Conservation (phyloP, 2,113 vertebrate species). For the Psittacula cyanocephala region DNA sequence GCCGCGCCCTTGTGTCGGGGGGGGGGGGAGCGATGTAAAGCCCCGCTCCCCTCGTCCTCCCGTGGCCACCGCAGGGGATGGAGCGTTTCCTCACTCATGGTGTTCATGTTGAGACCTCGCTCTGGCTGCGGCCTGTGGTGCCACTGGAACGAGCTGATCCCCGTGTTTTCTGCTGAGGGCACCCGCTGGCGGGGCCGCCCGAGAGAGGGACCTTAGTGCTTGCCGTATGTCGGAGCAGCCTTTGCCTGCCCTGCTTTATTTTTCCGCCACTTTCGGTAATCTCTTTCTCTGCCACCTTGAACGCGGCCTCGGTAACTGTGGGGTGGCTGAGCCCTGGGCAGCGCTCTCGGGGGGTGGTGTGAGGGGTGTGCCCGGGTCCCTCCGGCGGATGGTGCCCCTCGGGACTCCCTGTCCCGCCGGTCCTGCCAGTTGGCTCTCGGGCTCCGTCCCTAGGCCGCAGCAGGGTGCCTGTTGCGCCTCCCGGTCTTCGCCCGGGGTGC, state of each 20-base stretch:
- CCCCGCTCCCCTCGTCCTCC: not conserved
- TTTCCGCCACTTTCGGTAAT: not conserved
- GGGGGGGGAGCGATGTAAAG: not conserved
- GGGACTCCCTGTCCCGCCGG: not conserved
- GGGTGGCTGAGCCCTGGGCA: not conserved
- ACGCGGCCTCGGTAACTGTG: not conserved
- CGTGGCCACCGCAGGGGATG: not conserved
- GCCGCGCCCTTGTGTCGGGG: not conserved
- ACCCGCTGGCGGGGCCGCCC: not conserved
- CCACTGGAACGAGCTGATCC: not conserved
- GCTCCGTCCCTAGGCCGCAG: not conserved
- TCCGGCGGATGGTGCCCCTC: too few species aligned
- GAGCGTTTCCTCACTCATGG: not conserved
- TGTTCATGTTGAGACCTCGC: not conserved
- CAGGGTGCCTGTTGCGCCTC: constrained; percentile 9
- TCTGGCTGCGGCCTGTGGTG: not conserved
- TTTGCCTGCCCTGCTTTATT: not conserved
- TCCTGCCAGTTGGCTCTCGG: not conserved
- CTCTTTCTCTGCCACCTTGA: not conserved
- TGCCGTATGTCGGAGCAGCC: not conserved
- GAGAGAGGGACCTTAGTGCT: not conserved
- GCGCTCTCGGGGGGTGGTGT: not conserved
- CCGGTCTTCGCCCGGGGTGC: not conserved
- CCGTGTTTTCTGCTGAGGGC: not conserved
- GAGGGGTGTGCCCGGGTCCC: not conserved